Evolutionary conservation across 2,888 invertebrate species (phyloP).

Genomic region (Melipona beecheii): DNA sequence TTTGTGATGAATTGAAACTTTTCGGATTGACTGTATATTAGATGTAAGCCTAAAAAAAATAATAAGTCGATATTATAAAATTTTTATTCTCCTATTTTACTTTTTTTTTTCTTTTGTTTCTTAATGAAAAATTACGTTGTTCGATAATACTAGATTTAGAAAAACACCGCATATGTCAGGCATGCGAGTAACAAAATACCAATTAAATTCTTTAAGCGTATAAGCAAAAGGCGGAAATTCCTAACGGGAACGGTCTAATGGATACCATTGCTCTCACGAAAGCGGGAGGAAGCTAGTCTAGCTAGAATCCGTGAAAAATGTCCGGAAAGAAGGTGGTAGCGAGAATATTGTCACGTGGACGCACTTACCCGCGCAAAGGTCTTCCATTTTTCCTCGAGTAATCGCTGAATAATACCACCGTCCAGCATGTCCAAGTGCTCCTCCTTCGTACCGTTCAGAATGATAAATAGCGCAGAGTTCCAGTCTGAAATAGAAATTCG

Average conservation of each 20-base stretch:
- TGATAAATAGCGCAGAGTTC: conserved; percentile 99
- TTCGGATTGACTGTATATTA: too few relatives aligned
- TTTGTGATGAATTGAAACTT: not conserved
- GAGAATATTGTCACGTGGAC: conserved; percentile 68
- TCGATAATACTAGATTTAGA: not conserved
- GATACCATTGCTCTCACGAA: not conserved
- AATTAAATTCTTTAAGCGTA: conserved; percentile 15
- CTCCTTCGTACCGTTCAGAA: conserved; percentile 98
- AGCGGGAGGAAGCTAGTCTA: not conserved
- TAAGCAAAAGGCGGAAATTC: not conserved
- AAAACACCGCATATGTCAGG: not conserved
- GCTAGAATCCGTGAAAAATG: conserved; percentile 44
- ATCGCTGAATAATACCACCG: conserved; percentile 98
- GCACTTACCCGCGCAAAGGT: conserved; percentile 95
- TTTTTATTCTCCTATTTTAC: not conserved
- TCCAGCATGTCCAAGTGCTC: conserved; percentile 99
- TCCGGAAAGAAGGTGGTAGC: conserved; percentile 19
- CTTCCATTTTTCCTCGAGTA: conserved; percentile 99
- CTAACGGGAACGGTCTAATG: conserved; percentile 24
- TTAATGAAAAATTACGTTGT: not conserved
- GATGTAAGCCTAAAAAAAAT: too few relatives aligned
- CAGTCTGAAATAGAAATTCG: conserved; percentile 89
- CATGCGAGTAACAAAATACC: not conserved
- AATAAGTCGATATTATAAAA: not conserved
- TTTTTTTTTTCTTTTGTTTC: not conserved